Base-by-base conservation (phyloP, 2,888 invertebrate genomes). In the Diplolepis rosae region DNA sequence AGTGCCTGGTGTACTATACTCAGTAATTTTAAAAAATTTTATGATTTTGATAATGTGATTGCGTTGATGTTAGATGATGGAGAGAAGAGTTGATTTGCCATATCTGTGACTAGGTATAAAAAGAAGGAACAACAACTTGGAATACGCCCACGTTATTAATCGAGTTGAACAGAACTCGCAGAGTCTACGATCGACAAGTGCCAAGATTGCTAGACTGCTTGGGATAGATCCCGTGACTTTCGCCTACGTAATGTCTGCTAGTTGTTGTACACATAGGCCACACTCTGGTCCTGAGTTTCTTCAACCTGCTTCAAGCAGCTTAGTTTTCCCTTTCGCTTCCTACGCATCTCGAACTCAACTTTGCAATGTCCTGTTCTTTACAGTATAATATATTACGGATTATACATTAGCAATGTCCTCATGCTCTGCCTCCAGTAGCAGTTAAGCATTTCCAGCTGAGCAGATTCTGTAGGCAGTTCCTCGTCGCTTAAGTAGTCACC, bases 271-370 rank as follows among this genome's bases (percentile, higher is more conserved):
- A 61, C 11, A 0, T 18, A 22, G n/a, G 52, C n/a, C 35, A 15
- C n/a, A 18, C 28, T 30, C 5, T 18, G 68, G 54, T 68, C 65
- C 52, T 65, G 56, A 75, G 77, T 78, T 77, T 71, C 73, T 77
- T 76, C 79, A 81, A 81, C 80, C 79, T 80, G 83, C 77, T 67
- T 69, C 68, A 65, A 65, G 61, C 70, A 69, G 75, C 77, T 75
- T 77, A 76, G 78, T 80, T 83, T 85, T 82, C 77, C 83, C 82
- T 83, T 83, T 84, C 80, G 79, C 83, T 82, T 82, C 84, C 84
- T 84, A 84, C 85, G 82, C 85, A 79, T 79, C 80, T 69, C 70
- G 70, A 74, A 72, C 74, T 42, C n/a, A n/a, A 15, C 4, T 15
- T 6, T 68, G 50, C 71, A 67, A 72, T 75, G 75, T 73, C 74